A percentile compares a stretch with the other conserved stretches of the same genome.
Conservation (phyloP, 2,797 vertebrate species). For the Apodemus agrarius region DNA sequence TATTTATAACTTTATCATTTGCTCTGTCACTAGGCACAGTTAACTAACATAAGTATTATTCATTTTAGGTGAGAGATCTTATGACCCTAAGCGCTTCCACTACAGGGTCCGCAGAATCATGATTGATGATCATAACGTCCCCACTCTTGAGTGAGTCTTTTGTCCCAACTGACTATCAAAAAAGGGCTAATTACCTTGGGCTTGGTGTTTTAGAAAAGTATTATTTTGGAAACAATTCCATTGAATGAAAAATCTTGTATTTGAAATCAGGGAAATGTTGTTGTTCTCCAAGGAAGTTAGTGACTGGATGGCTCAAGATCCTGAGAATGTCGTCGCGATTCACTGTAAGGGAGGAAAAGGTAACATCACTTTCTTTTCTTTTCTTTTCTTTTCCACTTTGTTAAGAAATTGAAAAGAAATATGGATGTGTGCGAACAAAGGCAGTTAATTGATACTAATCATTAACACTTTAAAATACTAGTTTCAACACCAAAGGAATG, state of each 20-base stretch:
- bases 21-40: neutral
- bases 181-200: neutral
- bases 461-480: neutral
- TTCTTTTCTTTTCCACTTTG: neutral
- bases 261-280: constrained; percentile 93
- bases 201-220: neutral
- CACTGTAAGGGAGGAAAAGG: constrained; percentile 99
- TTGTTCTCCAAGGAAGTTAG: constrained; percentile 91
- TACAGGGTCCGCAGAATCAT: constrained; percentile 93
- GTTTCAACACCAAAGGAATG: neutral
- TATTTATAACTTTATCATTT: constrained; percentile 9
- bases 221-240: neutral
- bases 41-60: constrained; percentile 38
- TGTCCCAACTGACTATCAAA: neutral
- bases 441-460: neutral
- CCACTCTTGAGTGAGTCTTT: constrained; percentile 91
- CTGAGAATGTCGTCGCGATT: constrained; percentile 92
- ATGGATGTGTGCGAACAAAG: neutral
- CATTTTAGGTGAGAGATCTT: constrained; percentile 94
- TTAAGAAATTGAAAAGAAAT: constrained; percentile 18
- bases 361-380: constrained; percentile 78
- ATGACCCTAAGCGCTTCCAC: constrained; percentile 95
- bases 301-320: constrained; percentile 93
- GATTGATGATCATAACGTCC: constrained; percentile 98
- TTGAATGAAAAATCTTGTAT: constrained; percentile 54